Conservation (phyloP, 2,113 vertebrate genomes). For the Nothoprocta perdicaria region DNA sequence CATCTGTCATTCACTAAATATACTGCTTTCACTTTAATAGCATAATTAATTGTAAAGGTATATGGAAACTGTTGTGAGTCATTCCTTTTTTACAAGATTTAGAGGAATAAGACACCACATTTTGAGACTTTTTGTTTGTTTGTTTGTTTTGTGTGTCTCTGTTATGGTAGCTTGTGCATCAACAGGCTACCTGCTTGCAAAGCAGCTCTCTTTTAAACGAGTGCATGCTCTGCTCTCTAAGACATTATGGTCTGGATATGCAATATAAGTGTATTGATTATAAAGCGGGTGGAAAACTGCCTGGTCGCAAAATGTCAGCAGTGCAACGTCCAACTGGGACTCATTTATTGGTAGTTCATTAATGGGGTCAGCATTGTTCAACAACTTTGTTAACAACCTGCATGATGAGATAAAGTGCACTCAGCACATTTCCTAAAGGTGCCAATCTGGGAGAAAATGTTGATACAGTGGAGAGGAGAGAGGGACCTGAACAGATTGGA, state of each 20-base stretch:
- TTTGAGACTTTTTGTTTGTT: not conserved
- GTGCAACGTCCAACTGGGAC: not conserved
- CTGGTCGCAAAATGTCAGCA: not conserved
- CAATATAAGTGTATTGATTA: not conserved
- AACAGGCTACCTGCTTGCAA: not conserved
- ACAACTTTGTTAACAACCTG: not conserved
- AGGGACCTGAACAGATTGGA: not conserved
- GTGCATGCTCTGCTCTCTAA: not conserved
- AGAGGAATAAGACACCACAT: accelerated
- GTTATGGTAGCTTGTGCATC: not conserved
- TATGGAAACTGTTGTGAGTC: not conserved
- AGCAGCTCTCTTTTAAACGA: not conserved
- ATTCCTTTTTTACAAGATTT: not conserved
- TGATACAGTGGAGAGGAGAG: not conserved
- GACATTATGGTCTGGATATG: not conserved
- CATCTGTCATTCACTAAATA: not conserved
- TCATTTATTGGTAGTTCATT: not conserved
- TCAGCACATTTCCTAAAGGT: not conserved
- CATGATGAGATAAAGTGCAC: not conserved
- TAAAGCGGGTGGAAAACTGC: not conserved
- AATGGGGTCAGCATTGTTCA: not conserved
- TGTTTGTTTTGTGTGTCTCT: not conserved
- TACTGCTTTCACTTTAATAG: not conserved
- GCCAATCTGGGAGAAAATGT: not conserved
- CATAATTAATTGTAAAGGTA: not conserved